These are phyloP conservation scores for Drosophila murphyi DNA, from an alignment of 1,140 invertebrate genomes.

Conservation along the genomic window DNA sequence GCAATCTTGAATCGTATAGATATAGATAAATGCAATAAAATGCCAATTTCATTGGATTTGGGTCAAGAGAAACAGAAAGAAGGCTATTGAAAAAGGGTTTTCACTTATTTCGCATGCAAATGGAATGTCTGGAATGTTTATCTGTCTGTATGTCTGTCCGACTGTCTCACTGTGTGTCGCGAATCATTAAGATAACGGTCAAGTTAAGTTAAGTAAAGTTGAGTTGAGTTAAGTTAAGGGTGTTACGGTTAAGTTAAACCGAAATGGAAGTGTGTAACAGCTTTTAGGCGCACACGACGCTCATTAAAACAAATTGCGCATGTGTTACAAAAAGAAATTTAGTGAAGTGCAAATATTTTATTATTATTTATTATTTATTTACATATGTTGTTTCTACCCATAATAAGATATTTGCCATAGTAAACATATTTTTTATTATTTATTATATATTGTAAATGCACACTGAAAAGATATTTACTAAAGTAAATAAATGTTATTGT, in stretches of 20 bases:
- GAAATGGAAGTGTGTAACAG: conserved; percentile 16
- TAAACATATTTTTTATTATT: conserved; percentile 27
- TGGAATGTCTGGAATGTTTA: conserved; percentile 23
- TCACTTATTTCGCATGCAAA: conserved; percentile 34
- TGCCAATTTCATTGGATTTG: conserved; percentile 4
- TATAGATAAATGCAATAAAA: conserved; percentile 32
- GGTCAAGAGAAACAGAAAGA: conserved; percentile 23
- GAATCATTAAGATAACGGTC: conserved; percentile 28
- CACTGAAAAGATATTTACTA: too few species aligned
- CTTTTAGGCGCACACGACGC: conserved; percentile 24
- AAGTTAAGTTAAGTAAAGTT: neutral
- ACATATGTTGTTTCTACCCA: too few species aligned
- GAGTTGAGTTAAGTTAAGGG: neutral
- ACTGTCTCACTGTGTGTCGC: neutral
- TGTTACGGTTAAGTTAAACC: conserved; percentile 3
- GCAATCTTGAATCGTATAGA: conserved; percentile 12
- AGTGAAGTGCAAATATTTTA: neutral
- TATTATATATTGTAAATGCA: neutral
- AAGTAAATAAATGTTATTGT: too few species aligned
- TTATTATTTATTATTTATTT: too few species aligned
- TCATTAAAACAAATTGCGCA: conserved; percentile 68
- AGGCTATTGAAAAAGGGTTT: neutral
- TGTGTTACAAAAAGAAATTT: conserved; percentile 42
- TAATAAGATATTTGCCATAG: conserved; percentile 7
- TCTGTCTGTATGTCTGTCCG: too few species aligned